A percentile compares a stretch with the other conserved stretches of the same genome.
These are phyloP conservation scores for Ceuthmochares aereus DNA, from an alignment of 2,113 vertebrate species.

Conservation along the genomic window DNA sequence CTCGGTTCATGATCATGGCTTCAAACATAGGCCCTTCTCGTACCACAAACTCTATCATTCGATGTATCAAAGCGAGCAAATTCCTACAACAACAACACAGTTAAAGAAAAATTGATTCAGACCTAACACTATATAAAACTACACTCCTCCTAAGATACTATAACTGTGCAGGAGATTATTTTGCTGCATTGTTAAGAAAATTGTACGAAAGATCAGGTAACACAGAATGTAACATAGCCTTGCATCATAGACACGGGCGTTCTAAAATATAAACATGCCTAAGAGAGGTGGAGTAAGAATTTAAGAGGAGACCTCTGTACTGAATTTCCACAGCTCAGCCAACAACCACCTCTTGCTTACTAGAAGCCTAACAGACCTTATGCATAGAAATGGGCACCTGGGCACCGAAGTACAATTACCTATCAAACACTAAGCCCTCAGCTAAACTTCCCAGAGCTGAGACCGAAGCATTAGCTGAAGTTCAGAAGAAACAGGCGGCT, in stretches of 20 bases:
- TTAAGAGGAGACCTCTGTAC: slow-evolving; percentile 55
- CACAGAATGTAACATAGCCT: slow-evolving; percentile 63
- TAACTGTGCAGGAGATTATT: slow-evolving; percentile 76
- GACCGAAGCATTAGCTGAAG: not conserved
- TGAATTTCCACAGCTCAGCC: slow-evolving; percentile 40
- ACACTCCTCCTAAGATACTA: slow-evolving; percentile 80
- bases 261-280: slow-evolving; percentile 64
- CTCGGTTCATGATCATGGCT: slow-evolving; percentile 99
- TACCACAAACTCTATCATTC: slow-evolving; percentile 99
- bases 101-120: slow-evolving; percentile 99
- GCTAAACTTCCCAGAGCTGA: slow-evolving; percentile 1
- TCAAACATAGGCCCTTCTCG: slow-evolving; percentile 99
- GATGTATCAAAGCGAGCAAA: slow-evolving; percentile 99
- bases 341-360: slow-evolving; percentile 36
- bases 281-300: slow-evolving; percentile 36
- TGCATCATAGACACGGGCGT: slow-evolving; percentile 60
- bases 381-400: slow-evolving; percentile 32
- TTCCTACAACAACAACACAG: slow-evolving; percentile 99
- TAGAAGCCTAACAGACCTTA: slow-evolving; percentile 43
- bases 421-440: slow-evolving; percentile 38
- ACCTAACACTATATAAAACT: slow-evolving; percentile 83
- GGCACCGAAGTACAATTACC: slow-evolving; percentile 24
- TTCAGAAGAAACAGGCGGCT: not conserved
- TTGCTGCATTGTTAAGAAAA: slow-evolving; percentile 72
- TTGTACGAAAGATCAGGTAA: slow-evolving; percentile 62